Percentiles rank a stretch among this genome's conserved stretches.
Conservation (phyloP, 2,113 vertebrate species). For the Malurus melanocephalus region DNA sequence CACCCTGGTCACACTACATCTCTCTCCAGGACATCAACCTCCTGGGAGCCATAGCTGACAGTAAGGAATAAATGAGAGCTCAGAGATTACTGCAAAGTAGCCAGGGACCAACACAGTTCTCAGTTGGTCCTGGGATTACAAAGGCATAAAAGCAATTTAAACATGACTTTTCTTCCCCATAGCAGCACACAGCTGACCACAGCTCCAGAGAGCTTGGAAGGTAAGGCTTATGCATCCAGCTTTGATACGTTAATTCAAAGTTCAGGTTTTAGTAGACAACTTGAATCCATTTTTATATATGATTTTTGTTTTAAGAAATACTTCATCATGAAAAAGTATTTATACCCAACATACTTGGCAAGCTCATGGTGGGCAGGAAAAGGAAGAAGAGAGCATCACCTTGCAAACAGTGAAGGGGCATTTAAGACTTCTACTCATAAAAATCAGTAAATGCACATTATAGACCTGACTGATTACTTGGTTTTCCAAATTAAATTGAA, state of each 20-base stretch:
- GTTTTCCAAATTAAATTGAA: not conserved
- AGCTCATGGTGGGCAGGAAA: not conserved
- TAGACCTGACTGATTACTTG: not conserved
- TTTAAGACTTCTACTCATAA: not conserved
- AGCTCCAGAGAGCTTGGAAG: not conserved
- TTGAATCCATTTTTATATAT: not conserved
- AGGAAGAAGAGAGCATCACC: not conserved
- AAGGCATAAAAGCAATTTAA: not conserved
- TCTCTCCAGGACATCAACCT: not conserved
- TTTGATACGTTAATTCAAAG: not conserved
- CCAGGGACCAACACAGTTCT: not conserved
- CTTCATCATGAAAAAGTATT: not conserved
- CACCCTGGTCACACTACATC: not conserved
- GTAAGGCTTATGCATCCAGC: not conserved
- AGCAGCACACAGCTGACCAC: not conserved
- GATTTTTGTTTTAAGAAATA: not conserved
- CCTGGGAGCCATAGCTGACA: not conserved
- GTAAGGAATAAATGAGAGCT: not conserved
- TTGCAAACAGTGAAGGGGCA: not conserved
- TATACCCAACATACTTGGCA: not conserved
- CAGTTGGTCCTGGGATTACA: not conserved
- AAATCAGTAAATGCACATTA: not conserved
- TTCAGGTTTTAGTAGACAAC: not conserved
- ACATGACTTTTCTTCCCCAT: not conserved
- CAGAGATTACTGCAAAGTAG: not conserved